Conservation (phyloP, 2,113 vertebrate genomes). For the Laticauda laticaudata region DNA sequence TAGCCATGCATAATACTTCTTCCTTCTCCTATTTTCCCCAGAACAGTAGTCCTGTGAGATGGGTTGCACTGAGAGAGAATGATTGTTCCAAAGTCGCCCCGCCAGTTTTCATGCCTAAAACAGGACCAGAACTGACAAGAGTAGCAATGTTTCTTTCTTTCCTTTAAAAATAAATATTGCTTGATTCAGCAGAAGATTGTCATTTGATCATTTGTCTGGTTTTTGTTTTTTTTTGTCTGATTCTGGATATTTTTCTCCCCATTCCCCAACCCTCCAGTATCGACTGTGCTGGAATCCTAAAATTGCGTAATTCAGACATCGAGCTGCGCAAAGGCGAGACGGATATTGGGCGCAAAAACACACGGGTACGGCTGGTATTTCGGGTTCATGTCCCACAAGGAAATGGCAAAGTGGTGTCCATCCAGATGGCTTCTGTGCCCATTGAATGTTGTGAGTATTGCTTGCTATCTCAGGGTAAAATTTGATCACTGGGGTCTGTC, state of each 20-base stretch:
- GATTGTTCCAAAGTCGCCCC: no score
- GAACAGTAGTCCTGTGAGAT: no score
- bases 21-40: no score
- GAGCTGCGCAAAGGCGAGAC: constrained; percentile 93
- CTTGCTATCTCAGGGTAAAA: background rate
- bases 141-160: background rate
- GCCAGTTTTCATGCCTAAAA: no score
- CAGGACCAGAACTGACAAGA: background rate
- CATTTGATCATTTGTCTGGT: background rate
- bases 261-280: constrained; percentile 69
- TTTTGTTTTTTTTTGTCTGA: background rate
- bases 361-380: constrained; percentile 85
- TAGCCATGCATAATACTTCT: background rate
- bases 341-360: constrained; percentile 90
- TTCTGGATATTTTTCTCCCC: background rate
- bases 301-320: constrained; percentile 91
- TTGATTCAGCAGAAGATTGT: background rate
- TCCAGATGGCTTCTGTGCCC: constrained; percentile 85
- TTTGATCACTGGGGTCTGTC: background rate
- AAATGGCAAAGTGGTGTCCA: constrained; percentile 80
- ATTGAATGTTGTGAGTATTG: constrained; percentile 90
- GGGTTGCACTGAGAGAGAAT: background rate
- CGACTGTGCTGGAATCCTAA: constrained; percentile 91
- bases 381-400: constrained; percentile 83
- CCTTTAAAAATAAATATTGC: background rate